These are phyloP conservation scores for Eupsittula cactorum DNA, from an alignment of 2,113 vertebrate species.

Conservation along the genomic window DNA sequence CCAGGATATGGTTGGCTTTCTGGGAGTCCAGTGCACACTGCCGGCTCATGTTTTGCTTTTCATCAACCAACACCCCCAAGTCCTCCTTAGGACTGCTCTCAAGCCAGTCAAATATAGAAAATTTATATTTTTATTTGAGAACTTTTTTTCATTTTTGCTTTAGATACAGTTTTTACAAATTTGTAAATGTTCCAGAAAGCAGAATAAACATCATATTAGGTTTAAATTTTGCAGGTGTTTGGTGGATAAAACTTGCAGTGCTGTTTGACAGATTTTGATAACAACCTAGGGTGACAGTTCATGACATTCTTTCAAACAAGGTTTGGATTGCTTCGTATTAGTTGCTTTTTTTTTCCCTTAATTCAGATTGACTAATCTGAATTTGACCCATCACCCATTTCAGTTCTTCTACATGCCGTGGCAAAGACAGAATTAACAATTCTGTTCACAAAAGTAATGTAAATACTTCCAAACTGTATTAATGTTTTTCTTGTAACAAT, in stretches of 20 bases:
- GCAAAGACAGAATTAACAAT: not conserved
- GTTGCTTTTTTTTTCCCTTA: not conserved
- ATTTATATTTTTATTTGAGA: too few relatives aligned
- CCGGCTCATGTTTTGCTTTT: too few relatives aligned
- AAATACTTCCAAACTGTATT: not conserved
- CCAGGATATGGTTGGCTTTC: too few relatives aligned
- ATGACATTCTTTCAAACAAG: not conserved
- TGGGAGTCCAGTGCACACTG: too few relatives aligned
- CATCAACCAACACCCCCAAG: too few relatives aligned
- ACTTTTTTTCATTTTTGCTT: too few relatives aligned
- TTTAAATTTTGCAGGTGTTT: not conserved
- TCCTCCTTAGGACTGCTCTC: too few relatives aligned
- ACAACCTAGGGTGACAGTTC: not conserved
- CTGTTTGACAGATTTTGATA: not conserved
- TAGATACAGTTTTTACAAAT: too few relatives aligned
- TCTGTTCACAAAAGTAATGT: not conserved
- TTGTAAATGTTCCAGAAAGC: too few relatives aligned
- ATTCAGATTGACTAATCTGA: not conserved
- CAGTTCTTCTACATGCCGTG: not conserved
- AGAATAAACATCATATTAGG: too few relatives aligned
- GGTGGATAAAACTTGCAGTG: not conserved
- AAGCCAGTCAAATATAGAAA: too few relatives aligned
- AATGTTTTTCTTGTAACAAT: not conserved
- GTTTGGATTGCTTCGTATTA: not conserved
- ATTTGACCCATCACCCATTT: rapidly evolving